Base-by-base conservation (phyloP, 2,888 invertebrate species). In the Mimumesa dahlbomi region DNA sequence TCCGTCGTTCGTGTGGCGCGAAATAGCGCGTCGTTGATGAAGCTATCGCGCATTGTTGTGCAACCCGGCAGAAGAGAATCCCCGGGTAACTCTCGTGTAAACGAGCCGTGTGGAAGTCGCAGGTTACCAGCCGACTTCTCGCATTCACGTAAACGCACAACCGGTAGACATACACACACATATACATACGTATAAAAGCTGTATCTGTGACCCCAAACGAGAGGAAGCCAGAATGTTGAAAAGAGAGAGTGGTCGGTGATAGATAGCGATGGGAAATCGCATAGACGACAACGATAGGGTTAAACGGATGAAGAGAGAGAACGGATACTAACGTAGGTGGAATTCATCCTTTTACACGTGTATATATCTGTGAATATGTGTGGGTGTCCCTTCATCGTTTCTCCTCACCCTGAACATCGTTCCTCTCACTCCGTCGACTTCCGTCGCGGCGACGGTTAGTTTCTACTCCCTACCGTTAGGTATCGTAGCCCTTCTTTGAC, bases 81-180 rank as follows among this genome's bases (percentile, higher is more conserved):
- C 80, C 73, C 31, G 50, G 78, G 79, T 79, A 83, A 85, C 84
- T 85, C 84, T 79, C 82, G 77, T 84, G 85, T 85, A 82, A 85
- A 84, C 81, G 81, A 79, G 68, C 57, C 68, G 21, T 52, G 62
- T 56, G 61, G 66, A 62, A 43, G 50, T 56, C 36, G 58, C 56
- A 29, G 52, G 53, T 43, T 52, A 29, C 52, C 68, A 57, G 59
- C 58, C 59, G 43, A 54, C 59, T 72, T 53, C 57, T 59, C 64
- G 57, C 59, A 58, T 73, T 34, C 62, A 48, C 57, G 57, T 67
- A 68, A 67, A 68, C 67, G 57, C 57, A 53, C 56, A 62, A 53
- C 2, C 16, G 7, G 3, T 25, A 0, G 2, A 31, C 29, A 58
- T 48, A 45, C 19, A 53, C 49, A 25, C 49, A 16, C 25, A 25